Base-by-base conservation (phyloP, 1,140 invertebrate genomes). In the Drosophila varians region DNA sequence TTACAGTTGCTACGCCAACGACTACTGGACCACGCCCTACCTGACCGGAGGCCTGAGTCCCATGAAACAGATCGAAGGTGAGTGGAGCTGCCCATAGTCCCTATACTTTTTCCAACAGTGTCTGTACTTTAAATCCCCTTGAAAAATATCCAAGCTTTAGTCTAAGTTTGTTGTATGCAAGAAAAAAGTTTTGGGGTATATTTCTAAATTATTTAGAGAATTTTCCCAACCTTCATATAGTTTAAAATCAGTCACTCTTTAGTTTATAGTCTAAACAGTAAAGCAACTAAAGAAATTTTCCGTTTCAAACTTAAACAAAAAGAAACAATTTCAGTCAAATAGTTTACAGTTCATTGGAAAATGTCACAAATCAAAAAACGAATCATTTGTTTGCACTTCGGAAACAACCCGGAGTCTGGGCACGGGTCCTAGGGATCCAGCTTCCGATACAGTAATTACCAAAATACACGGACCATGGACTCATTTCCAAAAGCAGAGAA, bases 21-120 rank as follows among this genome's bases (percentile, higher is more conserved):
- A 90, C 36, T 89, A 78, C 60, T 90, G 89, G 89, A 53, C 89
- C 12, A 64, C 86, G 18, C 54, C 89, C 16, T 90, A 90, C 42
- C 48, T 78, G 26, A 66, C 68, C 42, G 71, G 78, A 57, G 89
- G 73, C 7, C 64, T 90, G 6, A 91, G 77, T 60, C 90, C 90
- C 23, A 91, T 91, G 90, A 91, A 91, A 72, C 88, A 91, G 69
- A 91, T 91, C 25, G 90, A 91, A 83, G 90, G 90, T 91, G 57
- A 73, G 73, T 26, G 1, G 12, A 40, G 14, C n/a, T 34, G 7
- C 4, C 5, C 2, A 1, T 4, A 31, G 3, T 9, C n/a, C n/a
- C n/a, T n/a, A n/a, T n/a, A n/a, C n/a, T 31, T n/a, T n/a, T 31
- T 31, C 7, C 1, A 31, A n/a, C n/a, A n/a, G n/a, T n/a, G n/a